phyloP scores from a whole-genome alignment of 2,113 vertebrate genomes.

The Festucalex cinctus region DNA sequence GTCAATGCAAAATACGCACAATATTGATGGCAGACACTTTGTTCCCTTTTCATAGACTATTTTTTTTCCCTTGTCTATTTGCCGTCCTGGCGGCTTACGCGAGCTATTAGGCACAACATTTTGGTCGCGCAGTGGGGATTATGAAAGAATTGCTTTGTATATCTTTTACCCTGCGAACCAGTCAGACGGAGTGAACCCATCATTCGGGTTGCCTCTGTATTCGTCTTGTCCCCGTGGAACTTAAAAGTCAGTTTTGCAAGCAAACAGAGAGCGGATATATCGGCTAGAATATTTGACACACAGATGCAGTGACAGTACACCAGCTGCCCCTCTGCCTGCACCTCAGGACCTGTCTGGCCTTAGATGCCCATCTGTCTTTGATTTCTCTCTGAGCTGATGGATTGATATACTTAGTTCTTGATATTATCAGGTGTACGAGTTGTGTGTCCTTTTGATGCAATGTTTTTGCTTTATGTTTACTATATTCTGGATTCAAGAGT shows the following conservation, averaged over 20 bases:
- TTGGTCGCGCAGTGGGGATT: slow-evolving; percentile 33
- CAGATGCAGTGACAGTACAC: slow-evolving; percentile 1
- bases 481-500: too few relatives aligned
- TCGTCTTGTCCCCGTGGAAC: slow-evolving; percentile 7
- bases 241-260: slow-evolving; percentile 23
- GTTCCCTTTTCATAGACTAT: too few relatives aligned
- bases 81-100: slow-evolving; percentile 2
- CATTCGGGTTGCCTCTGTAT: slow-evolving; percentile 12
- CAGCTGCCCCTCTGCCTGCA: background rate
- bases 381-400: background rate
- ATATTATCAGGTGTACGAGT: background rate
- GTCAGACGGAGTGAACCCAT: slow-evolving; percentile 49
- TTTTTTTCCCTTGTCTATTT: slow-evolving; percentile 4
- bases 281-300: slow-evolving; percentile 5
- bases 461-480: background rate
- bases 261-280: slow-evolving; percentile 20
- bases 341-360: background rate
- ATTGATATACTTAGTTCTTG: background rate
- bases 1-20: background rate
- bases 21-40: background rate
- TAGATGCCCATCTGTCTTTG: background rate
- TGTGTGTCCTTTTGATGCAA: background rate
- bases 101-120: slow-evolving; percentile 25
- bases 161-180: slow-evolving; percentile 19
- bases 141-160: slow-evolving; percentile 30